These are phyloP conservation scores for Callithrix jacchus DNA, from an alignment of 2,113 vertebrate species.

Conservation along the genomic window DNA sequence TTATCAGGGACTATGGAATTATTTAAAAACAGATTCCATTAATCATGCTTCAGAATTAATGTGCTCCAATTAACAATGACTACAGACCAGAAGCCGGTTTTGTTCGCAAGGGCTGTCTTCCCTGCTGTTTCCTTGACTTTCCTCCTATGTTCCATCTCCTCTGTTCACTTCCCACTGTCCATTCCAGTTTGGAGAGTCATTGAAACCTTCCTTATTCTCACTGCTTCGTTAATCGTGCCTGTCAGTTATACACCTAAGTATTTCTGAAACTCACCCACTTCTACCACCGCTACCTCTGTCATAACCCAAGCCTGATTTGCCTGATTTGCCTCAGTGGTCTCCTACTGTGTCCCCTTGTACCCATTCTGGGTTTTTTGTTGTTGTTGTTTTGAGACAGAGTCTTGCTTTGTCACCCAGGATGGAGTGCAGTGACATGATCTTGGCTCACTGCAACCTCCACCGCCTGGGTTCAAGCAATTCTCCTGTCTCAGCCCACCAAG, in stretches of 20 bases:
- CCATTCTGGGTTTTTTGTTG: too few species aligned
- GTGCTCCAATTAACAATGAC: not conserved
- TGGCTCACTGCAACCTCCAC: too few species aligned
- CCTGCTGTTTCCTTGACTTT: not conserved
- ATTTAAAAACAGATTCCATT: slow-evolving; percentile 1
- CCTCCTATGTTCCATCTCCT: not conserved
- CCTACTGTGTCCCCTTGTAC: too few species aligned
- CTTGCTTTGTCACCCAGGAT: too few species aligned
- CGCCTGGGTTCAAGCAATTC: too few species aligned
- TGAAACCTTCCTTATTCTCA: not conserved
- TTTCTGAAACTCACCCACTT: not conserved
- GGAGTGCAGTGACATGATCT: too few species aligned
- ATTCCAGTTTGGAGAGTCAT: not conserved
- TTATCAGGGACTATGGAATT: slow-evolving; percentile 7
- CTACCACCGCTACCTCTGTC: too few species aligned
- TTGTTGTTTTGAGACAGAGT: too few species aligned
- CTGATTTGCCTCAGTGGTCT: not conserved
- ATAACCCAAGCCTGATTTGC: not conserved
- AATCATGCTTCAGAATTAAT: not conserved
- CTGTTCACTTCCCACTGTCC: not conserved
- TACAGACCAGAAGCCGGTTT: slow-evolving; percentile 18
- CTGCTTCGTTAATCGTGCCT: not conserved
- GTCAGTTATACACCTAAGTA: not conserved
- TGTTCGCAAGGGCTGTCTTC: slow-evolving; percentile 53
- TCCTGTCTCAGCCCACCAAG: too few species aligned